phyloP scores from a whole-genome alignment of 2,797 vertebrate genomes.

The Leptoclinus maculatus region DNA sequence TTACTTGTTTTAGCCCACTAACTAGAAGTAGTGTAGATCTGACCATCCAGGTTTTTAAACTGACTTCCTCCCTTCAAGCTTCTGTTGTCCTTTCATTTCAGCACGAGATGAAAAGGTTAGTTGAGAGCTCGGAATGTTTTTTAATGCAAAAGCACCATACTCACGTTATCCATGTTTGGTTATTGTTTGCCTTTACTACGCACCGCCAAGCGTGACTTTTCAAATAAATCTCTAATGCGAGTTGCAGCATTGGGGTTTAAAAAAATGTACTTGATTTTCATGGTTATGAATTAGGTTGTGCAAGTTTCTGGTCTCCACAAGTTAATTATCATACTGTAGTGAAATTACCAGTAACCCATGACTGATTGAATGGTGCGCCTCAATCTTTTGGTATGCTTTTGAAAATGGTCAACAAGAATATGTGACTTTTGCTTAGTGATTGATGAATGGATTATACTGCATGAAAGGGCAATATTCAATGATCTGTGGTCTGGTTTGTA shows the following conservation, averaged over 20 bases:
- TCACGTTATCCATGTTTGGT: conserved; percentile 10
- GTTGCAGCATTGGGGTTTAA: not conserved
- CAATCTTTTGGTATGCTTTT: conserved; percentile 9
- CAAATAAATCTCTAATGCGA: conserved; percentile 6
- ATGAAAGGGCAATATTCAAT: not conserved
- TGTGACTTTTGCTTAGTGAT: not conserved
- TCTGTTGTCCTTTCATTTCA: conserved; percentile 12
- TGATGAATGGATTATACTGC: not conserved
- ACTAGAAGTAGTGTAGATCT: not conserved
- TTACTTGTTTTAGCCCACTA: not conserved
- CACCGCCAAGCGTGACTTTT: not conserved
- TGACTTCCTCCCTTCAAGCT: not conserved
- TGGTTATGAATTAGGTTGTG: conserved; percentile 31
- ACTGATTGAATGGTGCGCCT: not conserved
- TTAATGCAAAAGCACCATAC: not conserved
- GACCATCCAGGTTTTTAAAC: not conserved
- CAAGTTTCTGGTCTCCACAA: conserved; percentile 15
- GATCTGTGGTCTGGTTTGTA: not conserved
- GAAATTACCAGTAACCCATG: conserved; percentile 6
- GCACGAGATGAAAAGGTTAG: not conserved
- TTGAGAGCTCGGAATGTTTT: conserved; percentile 4
- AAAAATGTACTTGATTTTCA: not conserved
- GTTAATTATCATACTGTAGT: conserved; percentile 9
- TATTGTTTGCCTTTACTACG: conserved; percentile 1
- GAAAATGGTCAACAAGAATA: not conserved